A percentile compares a stretch with the other conserved stretches of the same genome.
phyloP scores from a whole-genome alignment of 2,888 invertebrate species.

The Euclidia mi region DNA sequence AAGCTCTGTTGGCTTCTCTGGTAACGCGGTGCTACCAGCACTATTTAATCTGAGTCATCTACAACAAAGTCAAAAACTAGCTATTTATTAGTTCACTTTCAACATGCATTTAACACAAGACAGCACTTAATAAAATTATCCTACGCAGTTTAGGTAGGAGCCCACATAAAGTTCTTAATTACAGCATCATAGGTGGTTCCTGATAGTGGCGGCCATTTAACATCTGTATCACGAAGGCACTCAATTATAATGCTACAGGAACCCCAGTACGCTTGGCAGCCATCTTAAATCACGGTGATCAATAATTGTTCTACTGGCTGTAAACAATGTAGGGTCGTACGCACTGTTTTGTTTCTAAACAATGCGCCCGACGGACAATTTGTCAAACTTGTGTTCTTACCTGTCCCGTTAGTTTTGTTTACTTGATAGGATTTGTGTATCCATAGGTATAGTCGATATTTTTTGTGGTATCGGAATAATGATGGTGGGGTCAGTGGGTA shows the following conservation, averaged over 20 bases:
- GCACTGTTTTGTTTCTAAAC: slow-evolving; percentile 60
- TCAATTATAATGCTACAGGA: slow-evolving; percentile 43
- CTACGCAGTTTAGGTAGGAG: too few relatives aligned
- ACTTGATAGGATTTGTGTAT: slow-evolving; percentile 40
- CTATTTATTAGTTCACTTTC: too few relatives aligned
- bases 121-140: too few relatives aligned
- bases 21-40: too few relatives aligned
- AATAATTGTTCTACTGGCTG: slow-evolving; percentile 47
- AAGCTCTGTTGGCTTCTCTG: too few relatives aligned
- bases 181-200: too few relatives aligned
- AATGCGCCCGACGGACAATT: slow-evolving; percentile 62
- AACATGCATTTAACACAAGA: too few relatives aligned
- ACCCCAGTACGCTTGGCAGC: slow-evolving; percentile 29
- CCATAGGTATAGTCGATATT: slow-evolving; percentile 24
- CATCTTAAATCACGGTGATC: slow-evolving; percentile 51
- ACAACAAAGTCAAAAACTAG: too few relatives aligned
- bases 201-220: slow-evolving; percentile 26
- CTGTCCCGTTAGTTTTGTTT: slow-evolving; percentile 56
- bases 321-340: slow-evolving; percentile 49
- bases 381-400: slow-evolving; percentile 66
- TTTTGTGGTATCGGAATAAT: slow-evolving; percentile 4
- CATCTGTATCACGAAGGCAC: slow-evolving; percentile 31
- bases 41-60: too few relatives aligned
- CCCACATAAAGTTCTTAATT: too few relatives aligned
- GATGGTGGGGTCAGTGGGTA: too few relatives aligned